Evolutionary conservation across 2,113 vertebrate genomes (phyloP).

Genomic region (Phocoena phocoena): DNA sequence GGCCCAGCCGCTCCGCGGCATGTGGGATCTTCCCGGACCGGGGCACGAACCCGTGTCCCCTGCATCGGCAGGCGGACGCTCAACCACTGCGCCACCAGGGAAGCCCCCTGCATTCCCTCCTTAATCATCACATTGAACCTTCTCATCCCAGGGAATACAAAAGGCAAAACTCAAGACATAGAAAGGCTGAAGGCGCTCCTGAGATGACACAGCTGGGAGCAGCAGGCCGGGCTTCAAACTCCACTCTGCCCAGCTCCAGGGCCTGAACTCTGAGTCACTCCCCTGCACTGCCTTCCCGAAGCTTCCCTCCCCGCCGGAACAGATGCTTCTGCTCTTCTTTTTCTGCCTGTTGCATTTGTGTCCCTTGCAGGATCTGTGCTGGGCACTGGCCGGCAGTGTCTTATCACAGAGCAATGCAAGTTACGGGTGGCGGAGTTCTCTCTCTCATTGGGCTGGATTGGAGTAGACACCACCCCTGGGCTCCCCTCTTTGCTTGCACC

Average conservation of each 20-base stretch:
- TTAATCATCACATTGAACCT: not conserved
- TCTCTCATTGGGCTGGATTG: rapidly evolving
- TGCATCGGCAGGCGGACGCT: too few relatives aligned
- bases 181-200: not conserved
- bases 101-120: not conserved
- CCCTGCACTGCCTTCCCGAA: not conserved
- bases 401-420: not conserved
- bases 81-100: too few relatives aligned
- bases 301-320: rapidly evolving
- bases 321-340: not conserved
- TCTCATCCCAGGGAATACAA: not conserved
- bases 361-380: not conserved
- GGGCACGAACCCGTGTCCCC: too few relatives aligned
- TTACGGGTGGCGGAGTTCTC: not conserved
- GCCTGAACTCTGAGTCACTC: not conserved
- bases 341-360: not conserved
- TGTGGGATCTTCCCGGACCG: too few relatives aligned
- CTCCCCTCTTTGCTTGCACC: not conserved
- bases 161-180: not conserved
- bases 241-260: rapidly evolving
- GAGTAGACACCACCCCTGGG: not conserved
- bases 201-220: not conserved
- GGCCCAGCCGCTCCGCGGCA: too few relatives aligned
- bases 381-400: not conserved
- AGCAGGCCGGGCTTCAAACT: not conserved